Conservation (phyloP, 2,888 invertebrate genomes). For the Synanthedon andrenaeformis region DNA sequence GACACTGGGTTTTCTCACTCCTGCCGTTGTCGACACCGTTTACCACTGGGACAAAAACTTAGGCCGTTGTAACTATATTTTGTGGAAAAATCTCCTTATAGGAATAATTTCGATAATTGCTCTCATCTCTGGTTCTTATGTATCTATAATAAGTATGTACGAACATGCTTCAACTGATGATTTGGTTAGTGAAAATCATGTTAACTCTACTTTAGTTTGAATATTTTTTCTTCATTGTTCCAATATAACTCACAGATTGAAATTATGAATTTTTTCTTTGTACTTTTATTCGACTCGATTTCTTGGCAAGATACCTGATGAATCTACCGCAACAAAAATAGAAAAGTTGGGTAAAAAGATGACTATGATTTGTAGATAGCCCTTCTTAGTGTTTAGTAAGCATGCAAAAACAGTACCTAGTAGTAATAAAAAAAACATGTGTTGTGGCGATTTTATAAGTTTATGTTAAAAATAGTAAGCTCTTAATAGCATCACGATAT, state of each 20-base stretch:
- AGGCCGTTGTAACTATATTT: slow-evolving; percentile 74
- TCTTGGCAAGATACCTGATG: too few species aligned
- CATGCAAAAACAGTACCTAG: too few species aligned
- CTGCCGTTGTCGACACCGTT: slow-evolving; percentile 79
- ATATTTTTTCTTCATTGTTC: slow-evolving; percentile 1
- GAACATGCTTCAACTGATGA: slow-evolving; percentile 24
- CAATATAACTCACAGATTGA: background rate
- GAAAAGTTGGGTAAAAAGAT: too few species aligned
- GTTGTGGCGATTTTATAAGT: too few species aligned
- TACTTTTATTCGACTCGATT: too few species aligned
- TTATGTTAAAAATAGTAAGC: too few species aligned
- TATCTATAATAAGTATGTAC: slow-evolving; percentile 44
- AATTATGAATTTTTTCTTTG: too few species aligned
- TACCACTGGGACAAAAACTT: slow-evolving; percentile 76
- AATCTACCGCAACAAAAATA: too few species aligned
- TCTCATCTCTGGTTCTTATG: slow-evolving; percentile 47
- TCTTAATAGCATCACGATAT: too few species aligned
- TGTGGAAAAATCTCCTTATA: slow-evolving; percentile 74
- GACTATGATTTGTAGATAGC: too few species aligned
- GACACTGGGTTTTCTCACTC: slow-evolving; percentile 78
- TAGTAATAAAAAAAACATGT: too few species aligned
- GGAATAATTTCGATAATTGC: slow-evolving; percentile 35
- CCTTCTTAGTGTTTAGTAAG: too few species aligned
- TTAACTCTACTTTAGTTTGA: slow-evolving; percentile 7
- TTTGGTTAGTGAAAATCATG: slow-evolving; percentile 3